Percentiles rank a stretch among this genome's conserved stretches.
Conservation (phyloP, 2,797 vertebrate species). For the Ibycter americanus region DNA sequence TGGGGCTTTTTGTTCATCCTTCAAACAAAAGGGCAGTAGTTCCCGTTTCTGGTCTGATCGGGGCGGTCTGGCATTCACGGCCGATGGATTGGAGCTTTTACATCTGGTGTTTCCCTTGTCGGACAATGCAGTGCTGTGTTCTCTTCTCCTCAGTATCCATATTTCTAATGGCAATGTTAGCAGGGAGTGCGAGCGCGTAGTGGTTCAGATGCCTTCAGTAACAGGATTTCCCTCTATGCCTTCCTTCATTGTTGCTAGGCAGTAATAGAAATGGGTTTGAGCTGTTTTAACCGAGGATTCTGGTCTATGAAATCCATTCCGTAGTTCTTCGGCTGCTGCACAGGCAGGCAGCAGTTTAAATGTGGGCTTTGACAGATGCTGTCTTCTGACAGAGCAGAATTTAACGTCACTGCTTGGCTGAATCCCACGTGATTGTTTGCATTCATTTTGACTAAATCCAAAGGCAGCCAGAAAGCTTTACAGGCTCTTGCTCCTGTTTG, state of each 20-base stretch:
- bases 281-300: slow-evolving; percentile 52
- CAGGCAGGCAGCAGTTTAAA: slow-evolving; percentile 82
- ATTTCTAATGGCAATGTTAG: slow-evolving; percentile 64
- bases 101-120: slow-evolving; percentile 65
- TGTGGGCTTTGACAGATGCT: slow-evolving; percentile 86
- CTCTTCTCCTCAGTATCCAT: slow-evolving; percentile 78
- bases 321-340: slow-evolving; percentile 76
- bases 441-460: slow-evolving; percentile 79
- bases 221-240: slow-evolving; percentile 66
- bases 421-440: slow-evolving; percentile 84
- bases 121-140: slow-evolving; percentile 78
- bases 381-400: slow-evolving; percentile 86
- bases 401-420: slow-evolving; percentile 83
- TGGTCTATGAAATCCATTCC: slow-evolving; percentile 71
- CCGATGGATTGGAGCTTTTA: slow-evolving; percentile 66
- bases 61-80: slow-evolving; percentile 35
- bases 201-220: slow-evolving; percentile 53
- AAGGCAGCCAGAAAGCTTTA: slow-evolving; percentile 73
- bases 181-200: slow-evolving; percentile 51
- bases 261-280: slow-evolving; percentile 69
- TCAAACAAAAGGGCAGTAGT: slow-evolving; percentile 64
- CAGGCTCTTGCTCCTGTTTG: slow-evolving; percentile 43
- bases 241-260: slow-evolving; percentile 78
- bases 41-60: not conserved
- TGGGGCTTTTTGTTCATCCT: slow-evolving; percentile 51